Conservation (phyloP, 2,888 invertebrate genomes). For the Matsumyia berberina region DNA sequence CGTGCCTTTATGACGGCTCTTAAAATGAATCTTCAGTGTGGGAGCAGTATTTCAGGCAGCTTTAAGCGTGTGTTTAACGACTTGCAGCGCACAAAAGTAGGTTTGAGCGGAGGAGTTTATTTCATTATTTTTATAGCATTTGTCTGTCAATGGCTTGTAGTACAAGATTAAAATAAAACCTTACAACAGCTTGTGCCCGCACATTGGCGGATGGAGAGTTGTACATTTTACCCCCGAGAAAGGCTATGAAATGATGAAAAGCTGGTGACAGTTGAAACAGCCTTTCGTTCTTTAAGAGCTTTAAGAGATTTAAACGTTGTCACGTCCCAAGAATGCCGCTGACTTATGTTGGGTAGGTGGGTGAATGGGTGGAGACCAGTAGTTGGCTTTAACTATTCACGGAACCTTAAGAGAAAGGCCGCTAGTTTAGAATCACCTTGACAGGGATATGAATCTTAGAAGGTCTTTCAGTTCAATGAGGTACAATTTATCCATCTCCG, state of each 20-base stretch:
- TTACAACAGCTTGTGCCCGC: neutral
- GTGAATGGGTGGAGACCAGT: no score
- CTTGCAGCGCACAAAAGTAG: conserved; percentile 17
- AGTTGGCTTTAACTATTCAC: no score
- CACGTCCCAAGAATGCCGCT: no score
- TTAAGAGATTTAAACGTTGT: no score
- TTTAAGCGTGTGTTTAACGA: conserved; percentile 26
- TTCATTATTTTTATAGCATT: conserved; percentile 39
- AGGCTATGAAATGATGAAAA: neutral
- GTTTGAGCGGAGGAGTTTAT: conserved; percentile 22
- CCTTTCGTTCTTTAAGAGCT: no score
- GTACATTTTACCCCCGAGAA: neutral
- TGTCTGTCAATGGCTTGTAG: conserved; percentile 10
- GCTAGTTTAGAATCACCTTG: no score
- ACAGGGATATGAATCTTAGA: no score
- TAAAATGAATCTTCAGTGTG: conserved; percentile 12
- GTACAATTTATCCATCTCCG: no score
- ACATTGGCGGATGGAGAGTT: neutral
- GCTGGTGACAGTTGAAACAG: no score
- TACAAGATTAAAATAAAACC: conserved; percentile 2
- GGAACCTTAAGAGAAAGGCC: no score
- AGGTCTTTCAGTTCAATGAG: no score
- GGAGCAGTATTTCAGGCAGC: conserved; percentile 15
- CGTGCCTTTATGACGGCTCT: conserved; percentile 27
- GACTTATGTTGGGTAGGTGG: no score